phyloP scores from a whole-genome alignment of 1,140 invertebrate genomes.

The Teleopsis dalmanni region DNA sequence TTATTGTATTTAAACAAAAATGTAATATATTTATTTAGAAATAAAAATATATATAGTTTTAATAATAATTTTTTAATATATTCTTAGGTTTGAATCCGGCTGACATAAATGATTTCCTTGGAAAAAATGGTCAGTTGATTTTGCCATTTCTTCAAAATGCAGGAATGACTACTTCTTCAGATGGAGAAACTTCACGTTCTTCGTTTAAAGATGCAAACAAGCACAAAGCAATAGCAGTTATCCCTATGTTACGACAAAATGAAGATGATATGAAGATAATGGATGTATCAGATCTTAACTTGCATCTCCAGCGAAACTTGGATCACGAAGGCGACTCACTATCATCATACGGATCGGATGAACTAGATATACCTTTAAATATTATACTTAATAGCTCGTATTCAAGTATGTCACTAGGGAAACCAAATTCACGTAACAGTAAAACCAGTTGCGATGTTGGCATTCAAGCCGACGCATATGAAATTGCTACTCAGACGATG shows the following conservation, averaged over 20 bases:
- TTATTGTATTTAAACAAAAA: no score
- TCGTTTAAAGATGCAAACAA: conserved; percentile 41
- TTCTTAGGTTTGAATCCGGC: conserved; percentile 44
- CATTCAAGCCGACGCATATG: conserved; percentile 53
- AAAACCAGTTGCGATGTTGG: conserved; percentile 48
- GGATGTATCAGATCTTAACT: conserved; percentile 24
- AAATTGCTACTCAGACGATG: conserved; percentile 51
- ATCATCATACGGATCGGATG: conserved; percentile 28
- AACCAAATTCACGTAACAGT: conserved; percentile 47
- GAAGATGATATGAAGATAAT: conserved; percentile 10
- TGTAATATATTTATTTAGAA: no score
- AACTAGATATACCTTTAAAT: conserved; percentile 21
- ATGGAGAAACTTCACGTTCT: conserved; percentile 48
- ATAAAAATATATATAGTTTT: no score
- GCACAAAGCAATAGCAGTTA: background rate
- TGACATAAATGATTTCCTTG: conserved; percentile 48
- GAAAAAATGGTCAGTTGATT: conserved; percentile 49
- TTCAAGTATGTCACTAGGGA: conserved; percentile 46
- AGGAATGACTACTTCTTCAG: conserved; percentile 47
- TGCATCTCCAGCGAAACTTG: conserved; percentile 20
- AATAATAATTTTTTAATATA: no score
- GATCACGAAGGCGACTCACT: conserved; percentile 12
- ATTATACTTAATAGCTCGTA: conserved; percentile 44
- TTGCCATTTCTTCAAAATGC: conserved; percentile 47
- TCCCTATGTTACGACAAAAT: conserved; percentile 23